Evolutionary conservation across 2,113 vertebrate species (phyloP), one percentile per base, ranked within the genome.

Genomic region (Butastur rufipennis): DNA sequence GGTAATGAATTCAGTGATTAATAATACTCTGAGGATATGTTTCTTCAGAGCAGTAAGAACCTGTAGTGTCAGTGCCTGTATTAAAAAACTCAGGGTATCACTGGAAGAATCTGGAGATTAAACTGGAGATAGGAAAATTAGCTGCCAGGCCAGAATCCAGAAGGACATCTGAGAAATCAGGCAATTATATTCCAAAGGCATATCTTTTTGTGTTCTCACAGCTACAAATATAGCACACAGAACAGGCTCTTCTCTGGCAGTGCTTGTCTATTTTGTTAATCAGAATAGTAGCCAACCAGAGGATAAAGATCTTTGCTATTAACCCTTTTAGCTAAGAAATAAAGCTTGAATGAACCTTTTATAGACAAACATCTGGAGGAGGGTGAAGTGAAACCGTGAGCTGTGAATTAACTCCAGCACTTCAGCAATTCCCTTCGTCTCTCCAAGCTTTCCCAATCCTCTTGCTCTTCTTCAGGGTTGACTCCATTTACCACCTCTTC

Each of bases 191-290:
- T 91, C 86, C 89, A 68, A 95, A 92, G 88, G 84, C 95, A 82
- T 87, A 89, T 70, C 95, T 97, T 94, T 90, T 96, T 75, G 86
- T 97, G 91, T 84, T 97, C 94, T 96, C 94, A 96, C 81, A 94
- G 95, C 81, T 94, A 83, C 86, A 96, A 95, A 95, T 95, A 96
- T 91, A 97, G 97, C 74, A 91, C 83, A 87, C 34, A 82, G 95
- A 91, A 94, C 95, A 97, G 50, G 61, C 83, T 95, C 86, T 95
- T 80, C 94, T 66, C 89, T 95, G 95, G 91, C 95, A 96, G 55
- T 2, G 3, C 70, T 91, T 75, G 40, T 84, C 86, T 92, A 11
- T 92, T 83, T 95, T 68, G 52, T 78, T 95, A 62, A 50, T 93
- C 81, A 55, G 36, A 84, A 77, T 36, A 94, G 94, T 89, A 97